Base-by-base conservation (phyloP, 2,888 invertebrate genomes). In the Aproaerema taeniolella region DNA sequence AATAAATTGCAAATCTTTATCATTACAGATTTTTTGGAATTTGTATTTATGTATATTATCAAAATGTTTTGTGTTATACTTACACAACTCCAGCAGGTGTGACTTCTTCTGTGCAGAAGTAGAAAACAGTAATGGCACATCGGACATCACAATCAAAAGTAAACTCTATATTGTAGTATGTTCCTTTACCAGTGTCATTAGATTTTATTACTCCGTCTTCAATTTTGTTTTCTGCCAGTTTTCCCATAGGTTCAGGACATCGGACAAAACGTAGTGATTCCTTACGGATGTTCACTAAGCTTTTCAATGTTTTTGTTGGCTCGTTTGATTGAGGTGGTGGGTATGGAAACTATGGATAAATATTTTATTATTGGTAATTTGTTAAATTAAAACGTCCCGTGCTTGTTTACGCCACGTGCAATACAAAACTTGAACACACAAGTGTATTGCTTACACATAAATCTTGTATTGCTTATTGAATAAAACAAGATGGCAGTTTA, bases 251-350 rank as follows among this genome's bases (percentile, higher is more conserved):
- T 48, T 90, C 90, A 0, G 91, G 89, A 36, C 91, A 90, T 31
- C 95, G 91, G 13, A 98, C 93, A 76, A 99, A 94, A 46, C 97
- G 89, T 28, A 99, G 87, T 0, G 99, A 98, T 79, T 99, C 99
- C 69, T 98, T 98, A 32, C 99, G 89, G 45, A 99, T 98, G 72
- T 99, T 98, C 0, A 99, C 94, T 39, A 99, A 86, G 71, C 98
- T 95, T 79, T 98, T 97, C 28, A 99, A 75, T 0, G 98, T 98
- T 82, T 97, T 97, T 9, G 98, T 98, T 17, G 99, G 98, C 68
- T 99, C 99, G 70, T 96, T 96, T 8, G 97, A 94, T 72, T 96
- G 95, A 13, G 97, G 97, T 4, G 97, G 96, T 30, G 97, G 96
- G 82, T 98, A 98, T 0, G 98, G 98, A 86, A 98, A 98, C 96